A percentile compares a stretch with the other conserved stretches of the same genome.
Conservation (phyloP, 1,140 invertebrate species). For the Leptonema lineaticorne region DNA sequence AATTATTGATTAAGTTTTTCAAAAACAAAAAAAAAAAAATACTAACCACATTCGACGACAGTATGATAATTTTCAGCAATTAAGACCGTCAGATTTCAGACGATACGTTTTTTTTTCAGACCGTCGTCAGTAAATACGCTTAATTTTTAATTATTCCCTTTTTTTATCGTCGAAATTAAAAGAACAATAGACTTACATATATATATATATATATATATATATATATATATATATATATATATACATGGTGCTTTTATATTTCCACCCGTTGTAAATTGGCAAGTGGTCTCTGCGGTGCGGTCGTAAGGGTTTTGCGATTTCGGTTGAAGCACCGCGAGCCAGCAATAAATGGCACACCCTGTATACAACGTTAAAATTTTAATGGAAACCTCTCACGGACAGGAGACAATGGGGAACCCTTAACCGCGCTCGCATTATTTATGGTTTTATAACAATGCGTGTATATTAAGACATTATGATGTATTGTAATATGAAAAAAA, state of each 20-base stretch:
- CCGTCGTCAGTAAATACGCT: too few relatives aligned
- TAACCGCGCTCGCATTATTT: conserved; percentile 11
- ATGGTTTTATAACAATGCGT: conserved; percentile 3
- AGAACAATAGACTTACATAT: neutral
- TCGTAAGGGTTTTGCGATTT: neutral
- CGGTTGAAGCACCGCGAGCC: neutral
- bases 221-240: neutral
- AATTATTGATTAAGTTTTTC: too few relatives aligned
- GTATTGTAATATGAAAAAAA: neutral
- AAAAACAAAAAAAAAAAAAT: too few relatives aligned
- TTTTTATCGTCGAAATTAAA: too few relatives aligned
- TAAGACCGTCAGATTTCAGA: too few relatives aligned
- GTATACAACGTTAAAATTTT: conserved; percentile 2
- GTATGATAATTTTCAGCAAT: too few relatives aligned
- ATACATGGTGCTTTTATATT: too few relatives aligned
- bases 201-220: neutral
- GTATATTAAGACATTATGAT: conserved; percentile 1
- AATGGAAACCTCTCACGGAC: neutral
- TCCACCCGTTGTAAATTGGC: neutral
- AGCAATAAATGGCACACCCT: neutral
- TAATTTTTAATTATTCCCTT: too few relatives aligned
- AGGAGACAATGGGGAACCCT: neutral
- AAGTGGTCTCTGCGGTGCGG: neutral
- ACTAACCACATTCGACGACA: too few relatives aligned
- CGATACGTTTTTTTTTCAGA: too few relatives aligned